Evolutionary conservation across 1,140 invertebrate genomes (phyloP), one percentile per base, ranked within the genome.

Genomic region (Zeugodacus cucurbitae): DNA sequence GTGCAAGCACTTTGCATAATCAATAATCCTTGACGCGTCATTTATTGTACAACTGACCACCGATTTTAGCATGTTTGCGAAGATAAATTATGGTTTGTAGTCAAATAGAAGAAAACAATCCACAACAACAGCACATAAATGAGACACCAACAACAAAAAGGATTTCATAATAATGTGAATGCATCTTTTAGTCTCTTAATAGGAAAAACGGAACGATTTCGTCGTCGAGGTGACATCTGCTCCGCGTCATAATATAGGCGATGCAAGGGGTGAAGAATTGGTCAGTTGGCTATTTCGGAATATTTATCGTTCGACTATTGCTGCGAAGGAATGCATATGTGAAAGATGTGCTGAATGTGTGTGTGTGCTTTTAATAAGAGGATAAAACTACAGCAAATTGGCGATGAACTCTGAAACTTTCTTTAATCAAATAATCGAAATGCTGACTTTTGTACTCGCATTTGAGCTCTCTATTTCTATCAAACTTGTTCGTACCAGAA

Each of bases 51-150:
- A 85, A 90, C 90, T 91, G 91, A 92, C 91, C 90, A 91, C 89
- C 88, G 89, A 89, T 48, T 87, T 89, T 90, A 90, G 91, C 91
- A 92, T 90, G 90, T 91, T 90, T 90, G 90, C 92, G 92, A 92
- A 91, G 90, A 93, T 93, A 93, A 93, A 93, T 93, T 93, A 93
- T 93, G 92, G 92, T 93, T 93, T 93, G 91, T 92, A 93, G 92
- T 92, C 92, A 92, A 93, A 92, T 93, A 85, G 91, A 91, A 92
- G 91, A 89, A 92, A 92, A 91, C 91, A 92, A 92, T 91, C 91
- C 91, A 59, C 57, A 86, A 86, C 54, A 86, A 78, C 20, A 74
- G 6, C 34, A 37, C 37, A 82, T 10, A 59, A 22, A 59, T 26
- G 22, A 59, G 58, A 29, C 74, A 74, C 14, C 37, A 82, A 11